phyloP scores from a whole-genome alignment of 1,140 invertebrate genomes.

The Chymomyza costata region DNA sequence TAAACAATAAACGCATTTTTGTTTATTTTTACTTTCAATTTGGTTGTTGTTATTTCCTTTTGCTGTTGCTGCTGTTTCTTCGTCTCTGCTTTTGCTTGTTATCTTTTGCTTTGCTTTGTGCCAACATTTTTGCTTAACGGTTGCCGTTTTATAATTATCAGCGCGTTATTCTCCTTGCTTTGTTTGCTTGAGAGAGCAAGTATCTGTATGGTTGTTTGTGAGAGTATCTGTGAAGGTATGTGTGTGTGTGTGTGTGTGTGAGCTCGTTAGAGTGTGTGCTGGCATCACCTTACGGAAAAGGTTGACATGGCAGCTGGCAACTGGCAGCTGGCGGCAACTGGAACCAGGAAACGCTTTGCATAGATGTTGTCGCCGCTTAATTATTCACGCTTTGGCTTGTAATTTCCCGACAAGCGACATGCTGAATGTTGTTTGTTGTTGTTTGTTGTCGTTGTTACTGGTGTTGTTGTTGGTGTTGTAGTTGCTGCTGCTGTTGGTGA shows the following conservation, averaged over 20 bases:
- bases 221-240: no score
- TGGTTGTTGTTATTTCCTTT: constrained; percentile 7
- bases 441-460: no score
- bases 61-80: constrained; percentile 26
- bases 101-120: background rate
- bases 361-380: constrained; percentile 31
- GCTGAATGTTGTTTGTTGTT: no score
- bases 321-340: constrained; percentile 11
- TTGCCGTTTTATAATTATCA: constrained; percentile 49
- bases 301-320: background rate
- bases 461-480: no score
- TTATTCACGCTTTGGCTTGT: constrained; percentile 51
- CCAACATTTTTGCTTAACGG: constrained; percentile 13
- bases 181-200: no score
- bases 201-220: no score
- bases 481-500: no score
- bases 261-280: background rate
- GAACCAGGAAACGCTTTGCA: constrained; percentile 39
- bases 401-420: constrained; percentile 45
- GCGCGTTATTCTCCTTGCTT: constrained; percentile 30
- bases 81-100: background rate
- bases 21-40: constrained; percentile 55
- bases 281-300: no score
- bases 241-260: background rate
- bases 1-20: constrained; percentile 40